Evolutionary conservation across 2,888 invertebrate genomes (phyloP).

Genomic region (Agonum fuliginosum): DNA sequence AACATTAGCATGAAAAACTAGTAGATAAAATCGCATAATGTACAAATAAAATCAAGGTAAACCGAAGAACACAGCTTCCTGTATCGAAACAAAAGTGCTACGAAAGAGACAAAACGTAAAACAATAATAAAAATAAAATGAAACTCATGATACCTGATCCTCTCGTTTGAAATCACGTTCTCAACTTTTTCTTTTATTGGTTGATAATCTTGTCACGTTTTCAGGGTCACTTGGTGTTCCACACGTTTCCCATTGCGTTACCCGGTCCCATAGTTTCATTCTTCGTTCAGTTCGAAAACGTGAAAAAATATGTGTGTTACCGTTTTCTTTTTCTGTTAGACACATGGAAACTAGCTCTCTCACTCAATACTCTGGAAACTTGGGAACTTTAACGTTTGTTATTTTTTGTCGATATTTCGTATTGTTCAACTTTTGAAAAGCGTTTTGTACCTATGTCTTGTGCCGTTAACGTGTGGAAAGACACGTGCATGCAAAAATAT

Average conservation of each 20-base stretch:
- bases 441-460: neutral
- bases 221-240: conserved; percentile 9
- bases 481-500: conserved; percentile 4
- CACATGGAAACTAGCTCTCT: neutral
- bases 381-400: neutral
- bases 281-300: neutral
- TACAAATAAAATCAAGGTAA: too few species aligned
- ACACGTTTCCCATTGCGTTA: conserved; percentile 13
- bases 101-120: neutral
- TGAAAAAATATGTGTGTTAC: neutral
- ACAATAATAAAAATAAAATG: neutral
- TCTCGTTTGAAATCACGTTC: neutral
- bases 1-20: too few species aligned
- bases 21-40: too few species aligned
- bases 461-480: neutral
- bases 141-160: neutral
- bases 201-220: conserved; percentile 22
- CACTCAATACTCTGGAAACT: neutral
- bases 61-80: too few species aligned
- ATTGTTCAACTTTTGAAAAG: conserved; percentile 6
- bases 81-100: neutral
- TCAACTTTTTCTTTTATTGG: conserved; percentile 3
- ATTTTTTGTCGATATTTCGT: neutral
- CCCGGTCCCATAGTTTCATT: neutral
- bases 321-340: neutral